These are phyloP conservation scores for Melinaea marsaeus DNA, from an alignment of 2,888 invertebrate genomes.

Conservation along the genomic window DNA sequence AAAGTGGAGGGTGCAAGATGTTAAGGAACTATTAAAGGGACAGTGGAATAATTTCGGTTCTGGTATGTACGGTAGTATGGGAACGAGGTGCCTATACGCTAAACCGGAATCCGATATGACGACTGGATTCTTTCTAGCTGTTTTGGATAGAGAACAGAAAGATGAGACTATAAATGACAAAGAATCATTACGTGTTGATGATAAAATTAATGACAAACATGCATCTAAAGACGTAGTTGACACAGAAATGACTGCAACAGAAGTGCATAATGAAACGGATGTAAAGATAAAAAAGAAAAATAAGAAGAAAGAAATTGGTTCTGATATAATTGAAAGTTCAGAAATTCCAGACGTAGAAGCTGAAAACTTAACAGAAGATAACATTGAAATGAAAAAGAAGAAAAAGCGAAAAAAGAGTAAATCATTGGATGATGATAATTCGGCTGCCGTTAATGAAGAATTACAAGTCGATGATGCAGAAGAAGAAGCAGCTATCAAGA, in stretches of 20 bases:
- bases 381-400: slow-evolving; percentile 36
- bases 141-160: slow-evolving; percentile 83
- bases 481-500: slow-evolving; percentile 7
- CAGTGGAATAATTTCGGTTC: slow-evolving; percentile 85
- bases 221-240: slow-evolving; percentile 28
- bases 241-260: slow-evolving; percentile 13
- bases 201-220: slow-evolving; percentile 3
- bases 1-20: slow-evolving; percentile 80
- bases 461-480: neutral
- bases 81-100: slow-evolving; percentile 87
- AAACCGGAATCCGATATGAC: slow-evolving; percentile 86
- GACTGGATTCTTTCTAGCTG: slow-evolving; percentile 97
- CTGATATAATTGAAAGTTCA: slow-evolving; percentile 17
- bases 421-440: neutral
- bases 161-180: slow-evolving; percentile 47
- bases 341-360: slow-evolving; percentile 1
- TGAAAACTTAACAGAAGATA: slow-evolving; percentile 15
- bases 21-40: slow-evolving; percentile 77
- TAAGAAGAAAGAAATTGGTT: slow-evolving; percentile 26
- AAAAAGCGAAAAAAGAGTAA: slow-evolving; percentile 29
- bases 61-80: slow-evolving; percentile 80
- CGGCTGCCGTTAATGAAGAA: neutral
- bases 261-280: slow-evolving; percentile 4
- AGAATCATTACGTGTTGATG: slow-evolving; percentile 4
- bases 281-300: slow-evolving; percentile 10